Base-by-base conservation (phyloP, 2,797 vertebrate genomes). In the Micromesistius poutassou region DNA sequence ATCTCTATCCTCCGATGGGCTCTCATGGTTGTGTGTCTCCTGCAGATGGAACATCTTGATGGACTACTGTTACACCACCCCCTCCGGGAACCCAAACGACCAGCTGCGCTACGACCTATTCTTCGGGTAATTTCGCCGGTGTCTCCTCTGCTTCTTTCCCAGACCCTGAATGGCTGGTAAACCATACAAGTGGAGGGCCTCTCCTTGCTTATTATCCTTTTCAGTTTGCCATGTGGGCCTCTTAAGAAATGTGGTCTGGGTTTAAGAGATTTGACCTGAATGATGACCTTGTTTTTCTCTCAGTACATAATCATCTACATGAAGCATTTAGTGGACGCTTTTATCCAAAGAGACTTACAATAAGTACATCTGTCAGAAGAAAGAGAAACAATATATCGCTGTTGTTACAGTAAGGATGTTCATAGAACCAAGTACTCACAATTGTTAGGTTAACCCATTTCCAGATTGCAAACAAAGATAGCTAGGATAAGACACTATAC, bases 51-150 rank as follows among this genome's bases (percentile, higher is more conserved):
- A 98, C 86, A 96, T 99, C 89, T 94, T 99, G 93, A 98, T 99
- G 97, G 97, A 99, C 93, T 98, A 99, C 91, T 99, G 98, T 93
- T 99, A 99, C 84, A 96, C 97, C 62, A 99, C 98, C 1, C 98
- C 98, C 77, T 99, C 97, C 87, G 98, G 98, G 89, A 98, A 99
- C 90, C 98, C 98, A 87, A 98, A 95, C 74, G 98, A 99, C 90
- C 96, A 97, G 86, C 93, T 96, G 86, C 94, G 96, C 88, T 99
- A 99, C 40, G 96, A 99, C 92, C 97, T 99, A 89, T 99, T 99
- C 93, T 96, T 98, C 89, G 97, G 97, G 98, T 98, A 95, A 84
- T 94, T 89, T 84, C 36, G 74, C n/a, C 12, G 62, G 62, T 68
- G 28, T 28, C 62, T 28, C 68, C 38, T 30, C 31, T 74, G 10